phyloP scores from a whole-genome alignment of 1,140 invertebrate genomes.

The Pissodes strobi region DNA sequence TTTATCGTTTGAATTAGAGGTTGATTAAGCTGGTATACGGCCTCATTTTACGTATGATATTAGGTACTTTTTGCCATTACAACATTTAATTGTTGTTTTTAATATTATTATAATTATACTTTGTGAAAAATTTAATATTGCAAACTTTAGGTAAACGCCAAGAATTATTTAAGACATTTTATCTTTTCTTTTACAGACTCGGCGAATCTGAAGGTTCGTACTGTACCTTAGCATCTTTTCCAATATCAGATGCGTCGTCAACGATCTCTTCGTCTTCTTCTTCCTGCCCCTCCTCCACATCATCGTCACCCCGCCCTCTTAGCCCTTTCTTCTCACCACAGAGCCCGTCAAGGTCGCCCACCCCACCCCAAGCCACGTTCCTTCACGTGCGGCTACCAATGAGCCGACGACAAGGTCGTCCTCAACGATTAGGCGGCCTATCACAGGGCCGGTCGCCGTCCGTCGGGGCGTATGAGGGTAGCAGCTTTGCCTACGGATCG shows the following conservation, averaged over 20 bases:
- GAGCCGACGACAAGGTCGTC: constrained; percentile 7
- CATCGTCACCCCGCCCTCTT: constrained; percentile 49
- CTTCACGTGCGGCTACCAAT: constrained; percentile 1
- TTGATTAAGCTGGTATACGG: no score
- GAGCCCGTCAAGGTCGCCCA: constrained; percentile 28
- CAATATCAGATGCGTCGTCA: constrained; percentile 44
- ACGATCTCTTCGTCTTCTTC: constrained; percentile 40
- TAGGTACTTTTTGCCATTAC: no score
- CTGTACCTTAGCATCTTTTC: constrained; percentile 55
- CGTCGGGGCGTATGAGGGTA: constrained; percentile 7
- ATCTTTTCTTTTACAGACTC: constrained; percentile 44
- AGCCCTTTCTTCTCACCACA: constrained; percentile 29
- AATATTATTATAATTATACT: no score
- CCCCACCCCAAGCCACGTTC: constrained; percentile 9
- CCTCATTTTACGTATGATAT: no score
- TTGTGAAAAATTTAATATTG: neutral
- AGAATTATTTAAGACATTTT: neutral
- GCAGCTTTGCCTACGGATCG: constrained; percentile 26
- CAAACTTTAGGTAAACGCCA: neutral
- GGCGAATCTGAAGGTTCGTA: constrained; percentile 57
- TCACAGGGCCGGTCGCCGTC: constrained; percentile 15
- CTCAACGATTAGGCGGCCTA: constrained; percentile 8
- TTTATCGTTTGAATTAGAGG: no score
- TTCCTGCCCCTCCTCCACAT: constrained; percentile 42
- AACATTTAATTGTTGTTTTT: no score